Evolutionary conservation across 2,888 invertebrate genomes (phyloP).

Genomic region (Fragum sueziense): DNA sequence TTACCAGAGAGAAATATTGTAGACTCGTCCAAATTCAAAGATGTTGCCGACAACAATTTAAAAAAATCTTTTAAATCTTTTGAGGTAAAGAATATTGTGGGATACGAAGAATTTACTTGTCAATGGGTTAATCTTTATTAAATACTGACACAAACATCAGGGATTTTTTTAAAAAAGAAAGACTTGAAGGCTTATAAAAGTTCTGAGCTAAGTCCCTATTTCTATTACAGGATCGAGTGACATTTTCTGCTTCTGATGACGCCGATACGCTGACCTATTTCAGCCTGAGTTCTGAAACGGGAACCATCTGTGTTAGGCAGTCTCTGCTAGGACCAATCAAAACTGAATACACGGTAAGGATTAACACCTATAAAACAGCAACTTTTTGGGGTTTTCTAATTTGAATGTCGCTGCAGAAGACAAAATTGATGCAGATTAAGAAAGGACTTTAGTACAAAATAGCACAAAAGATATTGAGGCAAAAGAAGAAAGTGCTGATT

Average conservation of each 20-base stretch:
- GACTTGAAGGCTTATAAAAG: too few species aligned
- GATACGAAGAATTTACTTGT: neutral
- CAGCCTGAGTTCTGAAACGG: constrained; percentile 71
- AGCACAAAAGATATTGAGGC: neutral
- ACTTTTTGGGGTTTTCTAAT: neutral
- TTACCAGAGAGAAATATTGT: too few species aligned
- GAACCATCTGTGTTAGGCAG: constrained; percentile 64
- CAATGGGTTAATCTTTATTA: too few species aligned
- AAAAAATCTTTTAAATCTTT: neutral
- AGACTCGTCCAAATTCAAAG: too few species aligned
- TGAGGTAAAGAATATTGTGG: too few species aligned
- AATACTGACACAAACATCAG: too few species aligned
- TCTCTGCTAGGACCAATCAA: constrained; percentile 57
- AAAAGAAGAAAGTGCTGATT: neutral
- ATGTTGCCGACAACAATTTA: too few species aligned
- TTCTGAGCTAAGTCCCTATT: too few species aligned
- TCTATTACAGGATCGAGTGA: constrained; percentile 66
- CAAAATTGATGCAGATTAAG: neutral
- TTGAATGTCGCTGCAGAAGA: too few species aligned
- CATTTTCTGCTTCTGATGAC: constrained; percentile 64
- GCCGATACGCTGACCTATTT: constrained; percentile 65
- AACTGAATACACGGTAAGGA: constrained; percentile 68
- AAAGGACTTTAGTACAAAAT: neutral
- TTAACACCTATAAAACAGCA: too few species aligned
- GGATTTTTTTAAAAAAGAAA: too few species aligned